Percentiles rank a stretch among this genome's conserved stretches.
Evolutionary conservation across 1,140 invertebrate genomes (phyloP).

Genomic region (Drosophila biarmipes): DNA sequence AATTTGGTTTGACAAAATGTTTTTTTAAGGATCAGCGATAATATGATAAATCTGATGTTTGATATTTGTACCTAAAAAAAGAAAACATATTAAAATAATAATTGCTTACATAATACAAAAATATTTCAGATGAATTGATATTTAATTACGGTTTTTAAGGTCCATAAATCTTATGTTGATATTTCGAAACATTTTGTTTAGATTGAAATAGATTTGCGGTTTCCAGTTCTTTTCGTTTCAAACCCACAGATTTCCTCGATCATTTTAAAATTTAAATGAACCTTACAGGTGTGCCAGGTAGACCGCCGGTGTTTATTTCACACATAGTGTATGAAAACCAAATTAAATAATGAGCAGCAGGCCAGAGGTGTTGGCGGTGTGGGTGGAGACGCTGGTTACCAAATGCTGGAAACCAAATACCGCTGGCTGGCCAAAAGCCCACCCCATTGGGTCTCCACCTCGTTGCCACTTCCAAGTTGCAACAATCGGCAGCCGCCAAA

Average conservation of each 20-base stretch:
- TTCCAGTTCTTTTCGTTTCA: not conserved
- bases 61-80: too few relatives aligned
- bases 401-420: slow-evolving; percentile 37
- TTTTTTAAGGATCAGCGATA: too few relatives aligned
- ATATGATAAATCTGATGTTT: too few relatives aligned
- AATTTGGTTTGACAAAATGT: too few relatives aligned
- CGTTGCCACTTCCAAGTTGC: slow-evolving; percentile 38
- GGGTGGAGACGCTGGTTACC: slow-evolving; percentile 60
- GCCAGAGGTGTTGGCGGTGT: slow-evolving; percentile 36
- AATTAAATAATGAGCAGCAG: slow-evolving; percentile 58
- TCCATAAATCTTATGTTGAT: not conserved
- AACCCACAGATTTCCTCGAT: not conserved
- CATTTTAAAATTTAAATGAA: not conserved
- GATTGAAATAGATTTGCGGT: not conserved
- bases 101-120: too few relatives aligned
- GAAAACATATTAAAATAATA: too few relatives aligned
- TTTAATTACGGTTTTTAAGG: too few relatives aligned
- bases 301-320: not conserved
- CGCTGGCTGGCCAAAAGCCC: slow-evolving; percentile 8
- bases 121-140: too few relatives aligned
- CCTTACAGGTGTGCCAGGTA: slow-evolving; percentile 1
- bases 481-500: slow-evolving; percentile 65
- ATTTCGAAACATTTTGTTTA: too few relatives aligned
- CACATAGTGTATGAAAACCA: slow-evolving; percentile 37
- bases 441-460: slow-evolving; percentile 10